A percentile compares a stretch with the other conserved stretches of the same genome.
Evolutionary conservation across 92 coral and sea anemone genomes (phyloP).

Genomic region (Zoanthus solanderi): DNA sequence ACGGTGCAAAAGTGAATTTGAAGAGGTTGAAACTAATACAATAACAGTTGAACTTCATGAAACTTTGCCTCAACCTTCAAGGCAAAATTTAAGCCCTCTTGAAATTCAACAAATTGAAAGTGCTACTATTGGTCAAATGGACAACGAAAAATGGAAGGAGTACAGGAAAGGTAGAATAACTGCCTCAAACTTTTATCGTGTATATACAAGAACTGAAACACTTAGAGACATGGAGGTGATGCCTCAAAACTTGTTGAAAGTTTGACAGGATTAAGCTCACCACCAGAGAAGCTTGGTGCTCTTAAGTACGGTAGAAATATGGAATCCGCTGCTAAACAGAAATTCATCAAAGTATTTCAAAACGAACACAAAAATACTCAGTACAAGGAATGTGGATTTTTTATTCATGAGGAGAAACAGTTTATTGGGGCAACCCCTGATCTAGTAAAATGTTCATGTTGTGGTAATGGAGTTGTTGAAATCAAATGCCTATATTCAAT

Average conservation of each 20-base stretch:
- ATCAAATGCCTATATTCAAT: constrained; percentile 59
- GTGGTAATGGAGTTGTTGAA: constrained; percentile 55
- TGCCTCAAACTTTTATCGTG: background rate
- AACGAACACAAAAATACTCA: background rate
- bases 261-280: background rate
- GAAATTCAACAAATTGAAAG: background rate
- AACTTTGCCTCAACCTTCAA: no score
- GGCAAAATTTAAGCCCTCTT: no score
- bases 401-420: constrained; percentile 26
- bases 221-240: background rate
- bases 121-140: background rate
- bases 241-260: background rate
- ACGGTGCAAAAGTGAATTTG: no score
- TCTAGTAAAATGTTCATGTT: constrained; percentile 55
- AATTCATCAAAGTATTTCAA: background rate
- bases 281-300: background rate
- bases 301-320: background rate
- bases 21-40: no score
- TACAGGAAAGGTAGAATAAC: background rate
- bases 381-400: constrained; percentile 1
- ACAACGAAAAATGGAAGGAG: background rate
- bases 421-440: constrained; percentile 47
- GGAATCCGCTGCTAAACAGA: background rate
- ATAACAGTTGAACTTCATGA: no score
- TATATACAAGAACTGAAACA: no score